Evolutionary conservation across 2,797 vertebrate genomes (phyloP), one percentile per base, ranked within the genome.

Genomic region (Notolepis coatsorum): DNA sequence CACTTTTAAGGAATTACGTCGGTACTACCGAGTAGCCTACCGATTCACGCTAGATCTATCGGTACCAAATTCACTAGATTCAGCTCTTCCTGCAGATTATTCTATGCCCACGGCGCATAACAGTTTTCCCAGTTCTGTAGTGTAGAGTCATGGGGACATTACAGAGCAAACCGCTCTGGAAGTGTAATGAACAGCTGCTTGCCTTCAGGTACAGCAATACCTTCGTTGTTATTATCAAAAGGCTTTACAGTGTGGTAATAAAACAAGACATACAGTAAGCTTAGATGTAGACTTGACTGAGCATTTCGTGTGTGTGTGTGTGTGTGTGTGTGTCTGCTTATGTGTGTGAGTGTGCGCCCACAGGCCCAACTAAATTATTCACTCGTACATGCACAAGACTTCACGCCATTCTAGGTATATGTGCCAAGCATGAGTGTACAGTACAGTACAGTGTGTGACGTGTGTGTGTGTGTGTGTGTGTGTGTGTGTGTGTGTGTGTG

Each of bases 301-400:
- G n/a, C 66, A 73, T 67, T 46, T 60, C 63, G 61, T 54, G n/a
- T 17, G 9, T 10, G 33, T 25, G 24, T 43, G 53, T 42, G 37
- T 55, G 52, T 42, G 23, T 54, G 23, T 53, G 50, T 53, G 50
- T 37, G 31, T 38, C 28, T 31, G 48, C 17, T 61, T 46, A 46
- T 43, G 48, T 69, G 51, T 52, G 60, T 50, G 60, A 61, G 56
- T 57, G 46, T 69, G 54, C 10, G 3, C 33, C 71, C 23, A 0
- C 4, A 41, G 45, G 73, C 68, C 41, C 68, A 55, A 67, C 79
- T 90, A 65, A 89, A 89, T 87, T 69, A 88, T 90, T 88, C 65
- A 88, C 50, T 37, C 30, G 67, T 48, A 54, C 58, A 42, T 30
- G 54, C 57, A 71, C 56, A 58, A 57, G 58, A 54, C 68, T 61